phyloP scores from a whole-genome alignment of 2,113 vertebrate species.

The Oncorhynchus clarkii region DNA sequence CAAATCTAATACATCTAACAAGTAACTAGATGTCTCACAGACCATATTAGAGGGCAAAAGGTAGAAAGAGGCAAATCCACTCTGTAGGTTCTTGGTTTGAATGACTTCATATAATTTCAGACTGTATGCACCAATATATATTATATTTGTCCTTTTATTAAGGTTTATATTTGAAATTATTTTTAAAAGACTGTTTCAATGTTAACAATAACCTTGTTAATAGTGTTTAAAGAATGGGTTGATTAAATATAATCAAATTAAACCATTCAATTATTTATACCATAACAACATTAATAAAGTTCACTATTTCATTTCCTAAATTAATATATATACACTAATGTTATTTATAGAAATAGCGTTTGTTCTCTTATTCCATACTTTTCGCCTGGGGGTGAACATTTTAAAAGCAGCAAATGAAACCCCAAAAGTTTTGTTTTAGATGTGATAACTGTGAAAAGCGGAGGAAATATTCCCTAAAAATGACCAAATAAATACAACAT shows the following conservation, averaged over 20 bases:
- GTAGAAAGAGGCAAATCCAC: constrained; percentile 14
- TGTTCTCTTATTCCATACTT: constrained; percentile 16
- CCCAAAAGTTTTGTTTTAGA: background rate
- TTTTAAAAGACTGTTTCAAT: constrained; percentile 21
- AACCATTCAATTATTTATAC: constrained; percentile 45
- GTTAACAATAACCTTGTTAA: constrained; percentile 4
- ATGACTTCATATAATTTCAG: constrained; percentile 1
- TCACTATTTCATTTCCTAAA: constrained; percentile 47
- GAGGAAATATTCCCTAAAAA: background rate
- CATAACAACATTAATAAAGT: constrained; percentile 34
- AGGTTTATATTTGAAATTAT: background rate
- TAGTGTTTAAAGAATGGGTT: background rate
- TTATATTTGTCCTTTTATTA: background rate
- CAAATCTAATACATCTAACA: constrained; percentile 10
- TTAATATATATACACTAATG: constrained; percentile 14
- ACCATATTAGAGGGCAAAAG: constrained; percentile 3
- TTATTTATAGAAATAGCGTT: background rate
- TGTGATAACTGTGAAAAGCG: background rate
- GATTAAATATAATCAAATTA: constrained; percentile 8
- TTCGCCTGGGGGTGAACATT: constrained; percentile 23
- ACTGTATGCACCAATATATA: background rate
- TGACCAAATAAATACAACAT: background rate
- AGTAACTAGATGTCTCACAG: background rate
- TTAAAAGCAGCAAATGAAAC: background rate
- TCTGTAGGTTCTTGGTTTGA: background rate